Evolutionary conservation across 2,888 invertebrate genomes (phyloP).

Genomic region (Melinaea marsaeus): DNA sequence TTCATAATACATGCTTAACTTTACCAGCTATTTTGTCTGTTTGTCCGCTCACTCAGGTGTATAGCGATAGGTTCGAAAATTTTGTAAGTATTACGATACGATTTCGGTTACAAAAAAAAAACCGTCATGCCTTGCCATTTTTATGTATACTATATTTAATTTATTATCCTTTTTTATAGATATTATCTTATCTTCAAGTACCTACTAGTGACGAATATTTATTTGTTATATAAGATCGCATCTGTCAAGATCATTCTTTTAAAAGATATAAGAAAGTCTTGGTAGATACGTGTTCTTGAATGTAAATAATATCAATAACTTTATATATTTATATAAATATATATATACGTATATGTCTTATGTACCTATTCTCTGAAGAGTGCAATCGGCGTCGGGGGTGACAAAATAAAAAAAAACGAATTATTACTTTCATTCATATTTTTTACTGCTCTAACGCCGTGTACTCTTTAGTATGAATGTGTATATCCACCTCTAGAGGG

Average conservation of each 20-base stretch:
- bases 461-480: conserved; percentile 22
- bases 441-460: conserved; percentile 26
- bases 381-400: not conserved
- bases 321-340: conserved; percentile 1
- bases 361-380: not conserved
- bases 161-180: conserved; percentile 26
- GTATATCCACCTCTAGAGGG: conserved; percentile 31
- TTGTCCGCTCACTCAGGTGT: conserved; percentile 67
- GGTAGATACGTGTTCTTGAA: conserved; percentile 10
- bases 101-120: conserved; percentile 39
- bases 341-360: not conserved
- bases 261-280: conserved; percentile 4
- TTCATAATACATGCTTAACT: conserved; percentile 40
- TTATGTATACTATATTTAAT: conserved; percentile 25
- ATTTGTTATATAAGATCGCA: conserved; percentile 18
- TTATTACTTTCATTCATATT: not conserved
- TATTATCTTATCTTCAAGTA: conserved; percentile 23
- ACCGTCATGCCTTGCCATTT: conserved; percentile 35
- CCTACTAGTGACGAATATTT: conserved; percentile 17
- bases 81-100: conserved; percentile 60
- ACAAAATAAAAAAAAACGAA: not conserved
- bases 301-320: not conserved
- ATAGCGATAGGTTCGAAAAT: conserved; percentile 60
- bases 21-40: conserved; percentile 61
- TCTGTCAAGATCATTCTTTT: conserved; percentile 14